Base-by-base conservation (phyloP, 2,797 vertebrate species). In the Hylomyscus alleni region DNA sequence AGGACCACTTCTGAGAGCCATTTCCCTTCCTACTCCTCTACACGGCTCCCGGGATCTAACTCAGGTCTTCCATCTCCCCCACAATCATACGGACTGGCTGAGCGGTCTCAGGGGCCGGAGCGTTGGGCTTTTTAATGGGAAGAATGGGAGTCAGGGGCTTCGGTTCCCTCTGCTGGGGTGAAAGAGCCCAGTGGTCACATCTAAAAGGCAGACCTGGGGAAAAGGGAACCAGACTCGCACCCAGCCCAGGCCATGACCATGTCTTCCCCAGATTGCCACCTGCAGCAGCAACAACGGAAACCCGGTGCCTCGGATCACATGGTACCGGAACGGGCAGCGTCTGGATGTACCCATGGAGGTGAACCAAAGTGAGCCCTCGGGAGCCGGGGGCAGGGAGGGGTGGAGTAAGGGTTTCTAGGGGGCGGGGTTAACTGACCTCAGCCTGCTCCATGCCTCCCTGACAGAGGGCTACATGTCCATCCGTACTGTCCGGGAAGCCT, bases 401-500 rank as follows among this genome's bases (percentile, higher is more conserved):
- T 10, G 2, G 34, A 19, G 34, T 19, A n/a, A 72, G n/a, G 7
- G 17, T 19, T 37, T 37, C 67, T 10, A 1, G 60, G 26, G 24
- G 60, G 40, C 40, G 24, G 73, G 73, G 24, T 12, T 14, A 6
- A 56, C 54, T 54, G 75, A 73, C 44, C 10, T 12, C 0, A 0
- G 10, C 40, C 56, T 9, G 19, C 13, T 26, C 12, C 8, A n/a
- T 34, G 15, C 3, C 26, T 26, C 58, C 8, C 69, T 17, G 29
- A 2, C 98, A 99, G 99, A 99, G 8, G 98, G 98, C 89, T 99
- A 99, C 95, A 98, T 99, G 98, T 95, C 98, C 75, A 98, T 98
- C 40, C 99, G 99, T 0, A 97, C 98, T 0, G 99, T 99, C 81
- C 99, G 98, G 69, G 99, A 99, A 98, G 98, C 99, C 1, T 99